phyloP scores from a whole-genome alignment of 2,797 vertebrate genomes.

The Callimico goeldii region DNA sequence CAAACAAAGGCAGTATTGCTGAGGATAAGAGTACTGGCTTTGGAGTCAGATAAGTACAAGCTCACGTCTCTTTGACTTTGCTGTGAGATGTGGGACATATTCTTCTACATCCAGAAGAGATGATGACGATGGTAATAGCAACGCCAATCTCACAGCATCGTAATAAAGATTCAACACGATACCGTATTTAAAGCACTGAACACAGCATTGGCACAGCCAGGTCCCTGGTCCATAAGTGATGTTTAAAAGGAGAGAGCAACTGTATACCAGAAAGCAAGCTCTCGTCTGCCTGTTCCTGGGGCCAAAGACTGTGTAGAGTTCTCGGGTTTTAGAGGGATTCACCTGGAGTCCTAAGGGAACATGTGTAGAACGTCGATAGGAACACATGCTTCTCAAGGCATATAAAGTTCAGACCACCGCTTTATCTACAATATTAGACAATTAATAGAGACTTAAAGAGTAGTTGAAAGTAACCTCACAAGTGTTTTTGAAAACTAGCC shows the following conservation, averaged over 20 bases:
- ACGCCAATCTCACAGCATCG: neutral
- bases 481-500: neutral
- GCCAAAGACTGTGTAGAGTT: neutral
- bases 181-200: neutral
- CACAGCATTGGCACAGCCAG: neutral
- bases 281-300: neutral
- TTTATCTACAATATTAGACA: neutral
- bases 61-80: neutral
- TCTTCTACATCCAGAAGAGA: neutral
- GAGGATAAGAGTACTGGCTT: neutral
- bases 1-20: neutral
- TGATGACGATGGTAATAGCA: neutral
- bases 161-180: neutral
- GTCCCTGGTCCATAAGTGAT: neutral
- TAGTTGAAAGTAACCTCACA: neutral
- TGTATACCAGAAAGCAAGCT: neutral
- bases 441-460: neutral
- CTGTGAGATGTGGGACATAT: neutral
- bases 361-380: neutral
- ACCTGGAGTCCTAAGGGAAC: neutral
- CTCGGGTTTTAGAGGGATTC: neutral
- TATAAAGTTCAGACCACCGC: neutral
- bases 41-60: neutral
- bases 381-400: neutral
- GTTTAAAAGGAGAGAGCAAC: neutral